Conservation (phyloP, 2,113 vertebrate genomes). For the Heteronetta atricapilla region DNA sequence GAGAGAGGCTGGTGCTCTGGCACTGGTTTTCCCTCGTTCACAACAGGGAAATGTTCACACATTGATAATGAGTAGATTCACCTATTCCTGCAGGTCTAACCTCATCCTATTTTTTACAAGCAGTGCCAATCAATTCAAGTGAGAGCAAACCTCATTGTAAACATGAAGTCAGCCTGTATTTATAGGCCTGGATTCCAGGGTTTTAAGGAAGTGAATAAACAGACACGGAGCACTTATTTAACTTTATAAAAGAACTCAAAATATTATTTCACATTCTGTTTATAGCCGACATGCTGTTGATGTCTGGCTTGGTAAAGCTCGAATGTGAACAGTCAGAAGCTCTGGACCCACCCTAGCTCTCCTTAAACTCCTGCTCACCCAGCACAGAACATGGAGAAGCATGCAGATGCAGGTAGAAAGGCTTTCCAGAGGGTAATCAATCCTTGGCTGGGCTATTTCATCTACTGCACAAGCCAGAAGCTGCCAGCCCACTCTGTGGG, state of each 20-base stretch:
- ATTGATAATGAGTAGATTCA: neutral
- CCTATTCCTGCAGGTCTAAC: neutral
- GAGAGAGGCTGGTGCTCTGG: neutral
- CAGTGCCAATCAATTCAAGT: neutral
- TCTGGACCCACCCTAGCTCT: neutral
- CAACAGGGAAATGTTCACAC: neutral
- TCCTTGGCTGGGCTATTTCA: neutral
- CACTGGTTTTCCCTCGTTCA: neutral
- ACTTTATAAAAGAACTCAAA: conserved; percentile 4
- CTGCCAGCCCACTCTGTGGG: neutral
- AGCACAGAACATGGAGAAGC: neutral
- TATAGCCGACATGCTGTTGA: conserved; percentile 1
- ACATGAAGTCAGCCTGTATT: conserved; percentile 17
- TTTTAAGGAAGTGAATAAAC: conserved; percentile 30
- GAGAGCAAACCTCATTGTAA: neutral
- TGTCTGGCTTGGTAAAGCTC: neutral
- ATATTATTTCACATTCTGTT: conserved; percentile 21
- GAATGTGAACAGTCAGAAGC: accelerated
- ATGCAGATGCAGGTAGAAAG: neutral
- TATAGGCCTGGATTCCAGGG: conserved; percentile 10
- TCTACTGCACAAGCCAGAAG: neutral
- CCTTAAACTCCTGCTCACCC: neutral
- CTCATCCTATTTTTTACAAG: neutral
- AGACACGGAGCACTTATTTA: neutral
- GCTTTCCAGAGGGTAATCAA: accelerated